Evolutionary conservation across 2,888 invertebrate genomes (phyloP), one percentile per base, ranked within the genome.

Genomic region (Agonopterix heracliana): DNA sequence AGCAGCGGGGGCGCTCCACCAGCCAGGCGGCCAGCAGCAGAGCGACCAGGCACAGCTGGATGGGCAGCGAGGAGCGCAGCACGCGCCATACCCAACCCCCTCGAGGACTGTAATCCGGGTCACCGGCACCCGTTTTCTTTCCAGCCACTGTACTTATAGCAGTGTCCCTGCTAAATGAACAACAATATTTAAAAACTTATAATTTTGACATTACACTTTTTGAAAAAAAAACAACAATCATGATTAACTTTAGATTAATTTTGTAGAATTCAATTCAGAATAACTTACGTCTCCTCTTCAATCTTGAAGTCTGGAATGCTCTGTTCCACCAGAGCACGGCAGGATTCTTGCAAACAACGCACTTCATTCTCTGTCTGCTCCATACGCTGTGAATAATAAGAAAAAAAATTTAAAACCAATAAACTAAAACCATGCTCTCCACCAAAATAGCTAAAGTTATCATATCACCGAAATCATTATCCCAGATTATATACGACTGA

Each of bases 1-100:
- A 95, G 78, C 95, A 95, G 45, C 93, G 90, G 0, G 94, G 94
- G 5, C 93, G 91, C 63, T 94, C 94, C 13, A 94, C 89, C 40
- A 94, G 88, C 80, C 93, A 95, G 10, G 93, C 94, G 34, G 93
- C 94, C 54, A 93, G 91, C 46, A 95, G 90, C 38, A 95, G 80
- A 0, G 94, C 92, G 44, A 95, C 90, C 48, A 95, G 85, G 51
- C 93, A 94, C 58, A 95, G 75, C 64, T 95, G 95, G 67, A 95
- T 93, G 47, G 95, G 94, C 54, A 95, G 75, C n/a, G 94, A 92
- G 1, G 95, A 91, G 83, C 93, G 93, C 47, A 94, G 86, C 76
- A 94, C 92, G 41, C 95, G 90, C 92, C 93, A 93, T 54, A 94
- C 87, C 92, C 93, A 93, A 4, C 88, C 90, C 60, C 83, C 88